Conservation (phyloP, 2,113 vertebrate genomes). For the Melanerpes aurifrons region DNA sequence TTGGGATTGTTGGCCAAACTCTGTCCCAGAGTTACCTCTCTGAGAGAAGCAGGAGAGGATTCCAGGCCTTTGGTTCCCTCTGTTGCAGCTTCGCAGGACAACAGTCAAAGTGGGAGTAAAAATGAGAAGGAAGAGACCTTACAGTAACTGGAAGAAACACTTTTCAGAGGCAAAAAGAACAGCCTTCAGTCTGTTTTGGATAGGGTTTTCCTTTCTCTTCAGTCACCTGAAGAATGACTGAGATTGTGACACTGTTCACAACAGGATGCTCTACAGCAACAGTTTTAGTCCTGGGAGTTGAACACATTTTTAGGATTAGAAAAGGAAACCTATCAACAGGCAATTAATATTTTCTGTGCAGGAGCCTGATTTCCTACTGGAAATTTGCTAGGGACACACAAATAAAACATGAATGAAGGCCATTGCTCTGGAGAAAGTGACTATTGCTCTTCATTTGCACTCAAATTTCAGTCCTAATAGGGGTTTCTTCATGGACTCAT, state of each 20-base stretch:
- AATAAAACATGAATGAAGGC: not conserved
- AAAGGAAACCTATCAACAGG: not conserved
- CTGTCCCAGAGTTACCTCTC: not conserved
- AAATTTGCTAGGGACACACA: not conserved
- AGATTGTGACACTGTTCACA: not conserved
- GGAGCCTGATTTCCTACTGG: not conserved
- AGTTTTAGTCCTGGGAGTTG: not conserved
- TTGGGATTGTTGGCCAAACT: not conserved
- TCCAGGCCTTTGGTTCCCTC: not conserved
- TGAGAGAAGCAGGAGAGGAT: not conserved
- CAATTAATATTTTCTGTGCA: not conserved
- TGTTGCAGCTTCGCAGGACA: not conserved
- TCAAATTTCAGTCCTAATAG: not conserved
- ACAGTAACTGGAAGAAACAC: accelerated
- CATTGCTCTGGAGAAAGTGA: not conserved
- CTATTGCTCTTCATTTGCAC: not conserved
- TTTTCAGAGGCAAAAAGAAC: not conserved
- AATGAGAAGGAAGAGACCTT: not conserved
- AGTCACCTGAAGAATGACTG: not conserved
- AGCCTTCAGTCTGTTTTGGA: not conserved
- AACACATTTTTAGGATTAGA: not conserved
- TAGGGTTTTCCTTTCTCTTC: not conserved
- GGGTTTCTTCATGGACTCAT: not conserved
- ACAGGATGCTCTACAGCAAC: not conserved
- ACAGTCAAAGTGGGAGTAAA: not conserved